Evolutionary conservation across 1,140 invertebrate species (phyloP), one percentile per base, ranked within the genome.

Genomic region (Scaptomyza montana): DNA sequence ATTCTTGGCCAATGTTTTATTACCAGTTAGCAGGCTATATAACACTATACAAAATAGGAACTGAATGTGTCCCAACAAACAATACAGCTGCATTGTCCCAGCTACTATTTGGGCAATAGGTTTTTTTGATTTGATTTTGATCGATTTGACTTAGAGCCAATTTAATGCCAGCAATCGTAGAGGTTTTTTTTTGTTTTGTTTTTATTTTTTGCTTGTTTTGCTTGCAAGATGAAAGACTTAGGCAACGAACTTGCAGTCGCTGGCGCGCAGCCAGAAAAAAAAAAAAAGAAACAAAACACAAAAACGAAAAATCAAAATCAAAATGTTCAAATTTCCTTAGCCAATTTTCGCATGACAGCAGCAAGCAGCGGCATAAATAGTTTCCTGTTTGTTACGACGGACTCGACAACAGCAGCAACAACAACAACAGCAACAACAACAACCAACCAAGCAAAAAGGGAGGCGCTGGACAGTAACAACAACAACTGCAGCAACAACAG

Each of bases 351-450:
- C 68, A 71, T 76, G 61, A 65, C 73, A 70, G 50, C 50, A 36
- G 45, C 54, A 53, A 45, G 59, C 12, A 12, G 39, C 39, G 9
- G 39, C 64, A 64, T 62, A 81, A 78, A 81, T 62, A 73, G 66
- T 87, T 86, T 86, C 81, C 81, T 81, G 81, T 86, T 87, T 87
- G 74, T 86, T 86, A 87, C 81, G 81, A 77, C 64, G 65, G 56
- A 77, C 76, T 53, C 55, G 28, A 39, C 55, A 60, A 57, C 63
- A 47, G 55, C n/a, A 33, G 33, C 50, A 49, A 46, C n/a, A 41
- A 63, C 30, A 33, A 33, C 30, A 33, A 33, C 50, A 49, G 41
- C n/a, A 41, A 63, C 30, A 33, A 33, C 30, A 33, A 33, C 21
- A 25, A 25, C 2, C 21, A 47, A 7, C 30, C 13, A 57, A 57